Evolutionary conservation across 2,113 vertebrate species (phyloP), one percentile per base, ranked within the genome.

Genomic region (Eonycteris spelaea): DNA sequence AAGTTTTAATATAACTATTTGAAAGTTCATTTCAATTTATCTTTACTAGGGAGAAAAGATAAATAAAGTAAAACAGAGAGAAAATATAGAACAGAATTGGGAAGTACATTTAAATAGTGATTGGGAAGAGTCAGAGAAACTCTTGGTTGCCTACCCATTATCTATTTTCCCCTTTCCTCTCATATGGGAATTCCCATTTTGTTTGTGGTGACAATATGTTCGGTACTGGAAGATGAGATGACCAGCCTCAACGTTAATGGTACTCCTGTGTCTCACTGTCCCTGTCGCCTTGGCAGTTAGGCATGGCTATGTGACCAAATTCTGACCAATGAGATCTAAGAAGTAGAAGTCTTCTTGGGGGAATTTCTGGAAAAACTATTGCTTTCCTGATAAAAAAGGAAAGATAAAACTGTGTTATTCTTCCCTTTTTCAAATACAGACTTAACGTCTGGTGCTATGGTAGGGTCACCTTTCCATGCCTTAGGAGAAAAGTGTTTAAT

Each of bases 61-160:
- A 43, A 35, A 89, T 33, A 22, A 61, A 63, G 43, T 55, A 38
- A 87, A 67, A 33, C 18, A 18, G 19, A 63, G 19, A 92, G 43
- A 57, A 90, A 79, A 86, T 13, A 70, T 12, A 2, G 40, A 73
- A 73, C n/a, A n/a, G 35, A 51, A 51, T 53, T 35, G 18, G 73
- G 48, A 65, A 85, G 24, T 30, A 71, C 18, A 26, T 51, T 55
- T 40, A 67, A 63, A 18, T 10, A 59, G 45, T 26, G 16, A 70
- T 9, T 74, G 33, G 35, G 30, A 48, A 19, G 53, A n/a, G 26
- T 57, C 14, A 79, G 75, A 18, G 57, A 74, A 80, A 51, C 11
- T 1, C 12, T n/a, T 63, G 4, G 30, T n/a, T 57, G 45, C 5
- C n/a, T 48, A 16, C 3, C 0, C 1, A 26, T 24, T 51, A 3